phyloP scores from a whole-genome alignment of 2,797 vertebrate genomes.

The Crax fasciolata region DNA sequence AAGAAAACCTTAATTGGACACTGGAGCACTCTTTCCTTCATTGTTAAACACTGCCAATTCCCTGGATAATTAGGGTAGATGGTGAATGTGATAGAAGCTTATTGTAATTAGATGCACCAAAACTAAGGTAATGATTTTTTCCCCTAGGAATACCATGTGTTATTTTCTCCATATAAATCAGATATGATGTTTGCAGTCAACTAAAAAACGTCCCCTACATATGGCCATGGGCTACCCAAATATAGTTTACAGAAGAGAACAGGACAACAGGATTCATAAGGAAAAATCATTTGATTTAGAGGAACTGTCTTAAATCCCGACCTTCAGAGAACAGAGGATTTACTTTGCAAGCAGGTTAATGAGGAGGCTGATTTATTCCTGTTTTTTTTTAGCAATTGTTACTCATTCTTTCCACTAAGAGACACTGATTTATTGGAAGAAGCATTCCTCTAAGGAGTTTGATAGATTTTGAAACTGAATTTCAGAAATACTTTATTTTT shows the following conservation, averaged over 20 bases:
- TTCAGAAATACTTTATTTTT: background rate
- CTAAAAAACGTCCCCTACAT: conserved; percentile 52
- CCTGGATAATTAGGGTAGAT: conserved; percentile 70
- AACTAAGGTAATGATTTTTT: conserved; percentile 67
- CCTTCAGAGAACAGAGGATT: conserved; percentile 37
- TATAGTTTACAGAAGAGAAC: conserved; percentile 19
- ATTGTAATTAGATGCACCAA: conserved; percentile 77
- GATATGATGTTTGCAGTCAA: conserved; percentile 48
- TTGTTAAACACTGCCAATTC: conserved; percentile 77
- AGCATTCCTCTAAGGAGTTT: conserved; percentile 18
- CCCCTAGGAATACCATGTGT: conserved; percentile 44
- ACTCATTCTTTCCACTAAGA: conserved; percentile 50
- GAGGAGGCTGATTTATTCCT: conserved; percentile 65
- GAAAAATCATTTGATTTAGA: conserved; percentile 47
- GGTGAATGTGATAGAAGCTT: conserved; percentile 73
- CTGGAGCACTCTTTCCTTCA: conserved; percentile 69
- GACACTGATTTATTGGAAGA: conserved; percentile 51
- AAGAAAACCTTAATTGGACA: conserved; percentile 83
- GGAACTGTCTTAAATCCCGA: conserved; percentile 59
- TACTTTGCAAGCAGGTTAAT: conserved; percentile 59
- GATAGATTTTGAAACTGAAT: conserved; percentile 27
- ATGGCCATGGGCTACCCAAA: conserved; percentile 19
- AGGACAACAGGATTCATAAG: conserved; percentile 2
- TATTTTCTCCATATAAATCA: conserved; percentile 62
- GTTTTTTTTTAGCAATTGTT: conserved; percentile 55